Base-by-base conservation (phyloP, 2,888 invertebrate genomes). In the Dioctria rufipes region DNA sequence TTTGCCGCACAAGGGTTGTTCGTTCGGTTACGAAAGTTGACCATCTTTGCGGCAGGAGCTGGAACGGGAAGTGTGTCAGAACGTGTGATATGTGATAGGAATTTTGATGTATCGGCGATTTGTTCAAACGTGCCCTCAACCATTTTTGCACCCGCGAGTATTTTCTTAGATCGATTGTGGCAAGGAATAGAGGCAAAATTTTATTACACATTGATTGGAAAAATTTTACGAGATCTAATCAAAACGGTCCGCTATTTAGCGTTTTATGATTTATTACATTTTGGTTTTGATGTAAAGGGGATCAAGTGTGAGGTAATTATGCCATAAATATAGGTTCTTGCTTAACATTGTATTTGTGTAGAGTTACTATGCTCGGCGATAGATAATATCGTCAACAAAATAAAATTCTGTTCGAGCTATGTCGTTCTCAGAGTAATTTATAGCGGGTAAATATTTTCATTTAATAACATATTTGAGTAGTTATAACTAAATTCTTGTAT, bases 31-130 rank as follows among this genome's bases (percentile, higher is more conserved):
- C 25, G 25, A 69, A 69, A 54, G 69, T 51, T 51, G 65, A 9
- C 65, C 40, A 46, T 69, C 69, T 25, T 25, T 25, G 25, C 2
- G 25, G 25, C 25, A 25, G 25, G 25, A 37, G 13, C 3, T 49
- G 11, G 49, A 51, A 9, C 25, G 69, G 9, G 69, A n/a, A 51
- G 46, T 25, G 49, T 69, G 51, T 49, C 49, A 69, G 46, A 11
- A 66, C 61, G 43, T 25, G 25, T 8, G 42, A 9, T n/a, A 40
- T 78, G 78, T 78, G 81, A 65, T 51, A n/a, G 13, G 78, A 81
- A 78, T 81, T 60, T 78, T 71, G 65, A 81, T 81, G 63, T 58
- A 51, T 65, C 58, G 51, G 63, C 71, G 69, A 81, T 78, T 81
- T 81, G 65, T 78, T 54, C 58, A 58, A 46, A 66, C 61, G 73